A percentile compares a stretch with the other conserved stretches of the same genome.
Evolutionary conservation across 2,113 vertebrate genomes (phyloP).

Genomic region (Onychostruthus taczanowskii): DNA sequence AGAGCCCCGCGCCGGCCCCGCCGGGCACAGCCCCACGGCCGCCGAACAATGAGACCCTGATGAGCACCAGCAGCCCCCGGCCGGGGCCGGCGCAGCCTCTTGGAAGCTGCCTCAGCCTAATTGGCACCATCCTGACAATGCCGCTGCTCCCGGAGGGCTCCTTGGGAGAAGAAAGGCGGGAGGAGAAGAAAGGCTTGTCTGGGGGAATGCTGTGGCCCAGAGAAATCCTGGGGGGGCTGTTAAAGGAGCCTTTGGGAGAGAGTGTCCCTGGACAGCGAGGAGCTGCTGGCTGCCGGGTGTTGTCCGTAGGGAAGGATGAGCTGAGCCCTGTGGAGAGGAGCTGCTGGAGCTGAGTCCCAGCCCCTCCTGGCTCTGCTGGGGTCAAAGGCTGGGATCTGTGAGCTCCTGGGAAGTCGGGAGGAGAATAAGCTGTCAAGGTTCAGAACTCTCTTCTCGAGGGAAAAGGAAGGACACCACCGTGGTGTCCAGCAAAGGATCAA

Average conservation of each 20-base stretch:
- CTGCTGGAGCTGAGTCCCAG: neutral
- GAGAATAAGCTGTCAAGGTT: neutral
- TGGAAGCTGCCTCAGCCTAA: conserved; percentile 32
- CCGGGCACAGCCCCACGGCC: neutral
- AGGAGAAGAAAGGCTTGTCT: conserved; percentile 48
- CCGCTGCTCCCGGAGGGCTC: conserved; percentile 20
- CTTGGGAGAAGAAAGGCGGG: conserved; percentile 31
- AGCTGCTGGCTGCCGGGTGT: neutral
- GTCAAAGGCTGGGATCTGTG: neutral
- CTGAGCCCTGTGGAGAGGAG: neutral
- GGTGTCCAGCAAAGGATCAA: neutral
- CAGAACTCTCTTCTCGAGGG: neutral
- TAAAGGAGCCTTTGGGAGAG: conserved; percentile 12
- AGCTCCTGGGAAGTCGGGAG: fast-evolving
- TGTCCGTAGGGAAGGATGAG: neutral
- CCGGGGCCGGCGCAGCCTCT: neutral
- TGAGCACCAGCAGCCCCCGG: conserved; percentile 20
- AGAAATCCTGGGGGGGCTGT: neutral
- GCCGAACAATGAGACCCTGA: conserved; percentile 16
- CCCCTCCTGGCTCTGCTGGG: fast-evolving
- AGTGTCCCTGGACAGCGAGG: neutral
- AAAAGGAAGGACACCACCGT: neutral
- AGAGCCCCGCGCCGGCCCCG: neutral
- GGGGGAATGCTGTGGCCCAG: neutral
- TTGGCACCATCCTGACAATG: conserved; percentile 50